Evolutionary conservation across 1,140 invertebrate species (phyloP).

Genomic region (Aplysia californica): DNA sequence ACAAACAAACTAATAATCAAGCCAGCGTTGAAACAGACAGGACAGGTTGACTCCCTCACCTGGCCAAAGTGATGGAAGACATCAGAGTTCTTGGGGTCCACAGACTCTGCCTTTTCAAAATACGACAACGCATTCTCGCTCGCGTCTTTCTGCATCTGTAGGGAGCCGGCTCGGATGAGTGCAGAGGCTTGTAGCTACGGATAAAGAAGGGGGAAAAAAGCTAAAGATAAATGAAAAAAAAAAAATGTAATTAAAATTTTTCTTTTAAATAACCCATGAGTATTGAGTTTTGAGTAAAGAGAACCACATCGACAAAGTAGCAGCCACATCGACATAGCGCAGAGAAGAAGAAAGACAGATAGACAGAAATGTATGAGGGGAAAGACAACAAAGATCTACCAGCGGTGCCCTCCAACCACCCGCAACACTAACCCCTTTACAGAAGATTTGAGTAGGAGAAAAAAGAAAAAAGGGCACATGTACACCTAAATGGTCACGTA

Average conservation of each 20-base stretch:
- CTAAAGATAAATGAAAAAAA: background rate
- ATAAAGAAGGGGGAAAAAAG: background rate
- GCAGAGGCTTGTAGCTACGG: slow-evolving; percentile 75
- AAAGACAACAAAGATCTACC: too few relatives aligned
- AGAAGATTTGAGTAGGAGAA: too few relatives aligned
- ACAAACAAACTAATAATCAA: background rate
- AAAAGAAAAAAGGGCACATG: too few relatives aligned
- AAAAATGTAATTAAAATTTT: background rate
- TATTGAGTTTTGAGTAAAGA: background rate
- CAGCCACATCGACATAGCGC: background rate
- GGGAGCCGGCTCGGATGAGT: slow-evolving; percentile 87
- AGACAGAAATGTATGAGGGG: too few relatives aligned
- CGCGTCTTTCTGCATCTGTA: slow-evolving; percentile 82
- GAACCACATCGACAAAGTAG: background rate
- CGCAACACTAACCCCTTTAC: too few relatives aligned
- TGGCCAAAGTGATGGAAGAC: slow-evolving; percentile 85
- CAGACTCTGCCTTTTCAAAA: slow-evolving; percentile 79
- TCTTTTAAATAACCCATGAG: background rate
- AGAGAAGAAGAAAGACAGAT: background rate
- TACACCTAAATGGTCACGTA: too few relatives aligned
- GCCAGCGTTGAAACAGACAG: background rate
- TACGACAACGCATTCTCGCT: slow-evolving; percentile 77
- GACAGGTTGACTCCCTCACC: too few relatives aligned
- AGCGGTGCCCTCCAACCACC: too few relatives aligned
- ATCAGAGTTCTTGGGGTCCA: slow-evolving; percentile 85